A percentile compares a stretch with the other conserved stretches of the same genome.
Conservation (phyloP, 2,888 invertebrate species). For the Oxytorus armatus region DNA sequence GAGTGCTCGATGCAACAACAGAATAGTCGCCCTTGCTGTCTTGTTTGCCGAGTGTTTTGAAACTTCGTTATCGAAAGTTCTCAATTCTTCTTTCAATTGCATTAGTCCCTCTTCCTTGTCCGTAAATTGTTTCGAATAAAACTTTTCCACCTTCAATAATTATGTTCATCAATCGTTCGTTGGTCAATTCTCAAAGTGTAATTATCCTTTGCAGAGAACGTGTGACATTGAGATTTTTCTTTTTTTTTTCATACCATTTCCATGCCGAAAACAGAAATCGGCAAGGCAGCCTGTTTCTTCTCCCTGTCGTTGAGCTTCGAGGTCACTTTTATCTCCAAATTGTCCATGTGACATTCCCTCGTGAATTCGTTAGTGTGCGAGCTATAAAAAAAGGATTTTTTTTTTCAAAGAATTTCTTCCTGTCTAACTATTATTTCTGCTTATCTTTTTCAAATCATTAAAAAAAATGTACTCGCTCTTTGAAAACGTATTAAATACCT, state of each 20-base stretch:
- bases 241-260: conserved; percentile 87
- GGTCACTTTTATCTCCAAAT: conserved; percentile 85
- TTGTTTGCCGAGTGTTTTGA: conserved; percentile 89
- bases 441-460: too few relatives aligned
- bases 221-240: background rate
- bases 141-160: conserved; percentile 90
- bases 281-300: conserved; percentile 94
- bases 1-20: conserved; percentile 91
- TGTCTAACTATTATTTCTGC: too few relatives aligned
- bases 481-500: too few relatives aligned
- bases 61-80: conserved; percentile 83
- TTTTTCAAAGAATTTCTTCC: conserved; percentile 7
- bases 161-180: background rate
- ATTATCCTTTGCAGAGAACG: background rate
- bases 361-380: conserved; percentile 94
- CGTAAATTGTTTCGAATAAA: conserved; percentile 95
- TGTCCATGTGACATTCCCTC: conserved; percentile 88
- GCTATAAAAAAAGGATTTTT: conserved; percentile 84
- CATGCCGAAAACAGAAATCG: conserved; percentile 96
- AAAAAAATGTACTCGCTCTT: too few relatives aligned
- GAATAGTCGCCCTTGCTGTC: conserved; percentile 92
- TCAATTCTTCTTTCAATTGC: conserved; percentile 87
- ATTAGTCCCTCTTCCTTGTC: conserved; percentile 95
- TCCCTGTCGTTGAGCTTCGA: conserved; percentile 91
- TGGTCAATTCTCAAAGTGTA: background rate